Base-by-base conservation (phyloP, 2,113 vertebrate genomes). In the Platycercus adscitus region DNA sequence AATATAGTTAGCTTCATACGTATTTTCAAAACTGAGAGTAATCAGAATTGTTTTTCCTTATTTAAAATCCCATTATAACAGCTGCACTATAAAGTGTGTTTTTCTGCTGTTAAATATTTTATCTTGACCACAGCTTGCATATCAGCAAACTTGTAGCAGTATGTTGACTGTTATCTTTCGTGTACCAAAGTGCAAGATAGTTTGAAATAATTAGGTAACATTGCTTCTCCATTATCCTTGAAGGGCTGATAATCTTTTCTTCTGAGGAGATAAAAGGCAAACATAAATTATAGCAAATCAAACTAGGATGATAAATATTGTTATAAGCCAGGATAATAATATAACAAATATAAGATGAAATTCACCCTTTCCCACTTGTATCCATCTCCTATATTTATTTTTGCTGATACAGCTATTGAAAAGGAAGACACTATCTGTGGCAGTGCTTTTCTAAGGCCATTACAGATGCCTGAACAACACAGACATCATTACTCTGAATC, bases 151-250 rank as follows among this genome's bases (percentile, higher is more conserved):
- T 96, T 86, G 96, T 95, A 98, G 94, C 91, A 91, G 89, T 91
- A 43, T 95, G 96, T 95, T 97, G 95, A 89, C 96, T 96, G 89
- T 96, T 97, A 98, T 98, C 95, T 97, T 96, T 68, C 94, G 89
- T 97, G 91, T 97, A 97, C 86, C 65, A 77, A 91, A 95, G 95
- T 81, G 41, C 46, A 61, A 91, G 96, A 95, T 94, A 95, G 96
- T 91, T 96, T 82, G 88, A 94, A 96, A 97, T 98, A 98, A 98
- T 98, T 97, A 97, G 97, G 95, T 92, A 95, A 86, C 43, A 70
- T 66, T 8, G 7, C 76, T 93, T 95, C 94, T 96, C 79, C 64
- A 50, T 55, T 92, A 81, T 86, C 82, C 94, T 96, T 85, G 84
- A 77, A 91, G 43, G 13, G 10, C 69, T 93, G 93, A 91, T 95